Conservation (phyloP, 2,113 vertebrate genomes). For the Petaurus breviceps region DNA sequence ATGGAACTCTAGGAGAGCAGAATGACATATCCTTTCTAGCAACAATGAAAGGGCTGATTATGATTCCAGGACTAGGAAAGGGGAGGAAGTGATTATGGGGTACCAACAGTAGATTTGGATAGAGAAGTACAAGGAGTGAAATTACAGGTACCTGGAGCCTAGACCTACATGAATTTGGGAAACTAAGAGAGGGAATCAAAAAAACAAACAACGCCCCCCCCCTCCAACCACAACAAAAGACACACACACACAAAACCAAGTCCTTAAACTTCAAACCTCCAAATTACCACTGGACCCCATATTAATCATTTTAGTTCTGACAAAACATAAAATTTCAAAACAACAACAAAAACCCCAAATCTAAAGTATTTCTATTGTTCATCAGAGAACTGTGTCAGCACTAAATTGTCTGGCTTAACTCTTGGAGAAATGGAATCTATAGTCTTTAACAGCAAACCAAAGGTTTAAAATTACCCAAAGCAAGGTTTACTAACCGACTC, state of each 20-base stretch:
- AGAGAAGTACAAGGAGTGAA: not conserved
- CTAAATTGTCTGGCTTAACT: not conserved
- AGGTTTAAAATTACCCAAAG: slow-evolving; percentile 35
- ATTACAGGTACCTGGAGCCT: not conserved
- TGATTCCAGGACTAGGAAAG: not conserved
- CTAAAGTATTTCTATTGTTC: not conserved
- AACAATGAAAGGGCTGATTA: not conserved
- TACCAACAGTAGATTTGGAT: not conserved
- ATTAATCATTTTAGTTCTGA: not conserved
- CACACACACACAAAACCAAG: not conserved
- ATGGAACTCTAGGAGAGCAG: not conserved
- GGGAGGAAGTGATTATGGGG: not conserved
- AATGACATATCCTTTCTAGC: not conserved
- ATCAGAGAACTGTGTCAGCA: not conserved
- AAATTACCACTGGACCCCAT: not conserved
- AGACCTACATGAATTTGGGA: not conserved
- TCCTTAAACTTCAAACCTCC: not conserved
- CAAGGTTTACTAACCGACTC: not conserved
- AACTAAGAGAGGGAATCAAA: not conserved
- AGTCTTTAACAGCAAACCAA: not conserved
- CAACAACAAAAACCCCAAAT: not conserved
- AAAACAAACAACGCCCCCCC: no score
- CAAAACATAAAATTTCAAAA: not conserved
- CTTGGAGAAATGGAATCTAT: not conserved
- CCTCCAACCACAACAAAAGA: no score